These are phyloP conservation scores for Drosophila sp. DNA, from an alignment of 1,140 invertebrate species.

Conservation along the genomic window DNA sequence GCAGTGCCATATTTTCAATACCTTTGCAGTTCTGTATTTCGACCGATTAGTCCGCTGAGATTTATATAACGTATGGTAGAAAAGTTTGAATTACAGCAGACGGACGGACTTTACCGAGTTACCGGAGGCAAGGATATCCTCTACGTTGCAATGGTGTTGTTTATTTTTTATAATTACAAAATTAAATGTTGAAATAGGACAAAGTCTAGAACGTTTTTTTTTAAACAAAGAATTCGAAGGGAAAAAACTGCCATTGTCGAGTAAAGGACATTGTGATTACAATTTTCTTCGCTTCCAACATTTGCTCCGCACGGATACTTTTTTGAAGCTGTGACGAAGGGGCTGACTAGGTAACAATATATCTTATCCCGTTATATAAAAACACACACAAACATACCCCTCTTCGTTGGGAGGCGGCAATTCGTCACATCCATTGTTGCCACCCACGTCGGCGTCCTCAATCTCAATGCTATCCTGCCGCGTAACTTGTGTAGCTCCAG, in stretches of 20 bases:
- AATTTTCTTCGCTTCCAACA: background rate
- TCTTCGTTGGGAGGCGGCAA: conserved; percentile 77
- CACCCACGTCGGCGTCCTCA: conserved; percentile 67
- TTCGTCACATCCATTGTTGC: conserved; percentile 73
- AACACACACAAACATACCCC: conserved; percentile 36
- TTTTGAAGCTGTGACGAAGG: background rate
- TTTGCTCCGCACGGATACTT: background rate
- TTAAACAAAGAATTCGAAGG: background rate
- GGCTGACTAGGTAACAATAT: background rate
- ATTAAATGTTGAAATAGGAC: background rate
- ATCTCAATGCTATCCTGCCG: conserved; percentile 83
- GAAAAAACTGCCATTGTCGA: background rate
- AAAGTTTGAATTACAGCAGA: background rate
- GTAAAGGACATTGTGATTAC: background rate
- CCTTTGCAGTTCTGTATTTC: background rate
- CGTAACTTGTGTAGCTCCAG: conserved; percentile 68
- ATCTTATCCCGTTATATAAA: background rate
- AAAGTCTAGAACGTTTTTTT: too few species aligned
- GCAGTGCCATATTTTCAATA: background rate
- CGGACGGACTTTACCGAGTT: background rate
- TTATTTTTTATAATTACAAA: conserved; percentile 1
- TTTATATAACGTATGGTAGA: too few species aligned
- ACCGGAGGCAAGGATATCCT: background rate
- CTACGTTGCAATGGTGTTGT: background rate
- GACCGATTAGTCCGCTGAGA: too few species aligned